These are phyloP conservation scores for Eunapius fragilis DNA, from an alignment of 37 sponge, comb jelly and placozoan genomes.

Conservation along the genomic window DNA sequence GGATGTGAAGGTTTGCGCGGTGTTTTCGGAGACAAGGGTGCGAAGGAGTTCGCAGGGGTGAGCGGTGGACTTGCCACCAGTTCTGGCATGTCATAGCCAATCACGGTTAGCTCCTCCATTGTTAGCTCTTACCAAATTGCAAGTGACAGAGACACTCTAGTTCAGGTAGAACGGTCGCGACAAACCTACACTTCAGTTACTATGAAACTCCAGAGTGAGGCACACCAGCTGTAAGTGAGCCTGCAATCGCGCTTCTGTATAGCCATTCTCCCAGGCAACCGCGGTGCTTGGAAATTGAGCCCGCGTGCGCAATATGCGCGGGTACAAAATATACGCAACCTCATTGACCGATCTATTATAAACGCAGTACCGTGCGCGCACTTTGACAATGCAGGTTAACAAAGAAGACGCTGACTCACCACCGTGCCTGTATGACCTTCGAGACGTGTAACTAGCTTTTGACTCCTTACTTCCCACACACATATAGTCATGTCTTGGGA, in stretches of 20 bases:
- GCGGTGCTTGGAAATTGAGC: no score
- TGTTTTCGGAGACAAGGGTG: not conserved
- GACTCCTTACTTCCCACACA: constrained; percentile 88
- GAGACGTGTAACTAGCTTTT: constrained; percentile 59
- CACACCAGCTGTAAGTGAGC: not conserved
- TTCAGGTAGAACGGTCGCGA: no score
- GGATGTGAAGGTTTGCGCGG: constrained; percentile 37
- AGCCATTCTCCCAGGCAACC: no score
- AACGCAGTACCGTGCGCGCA: no score
- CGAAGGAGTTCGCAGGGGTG: not conserved
- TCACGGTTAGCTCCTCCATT: not conserved
- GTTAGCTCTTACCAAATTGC: not conserved
- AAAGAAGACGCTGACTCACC: constrained; percentile 35
- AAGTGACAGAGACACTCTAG: not conserved
- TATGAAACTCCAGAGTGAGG: not conserved
- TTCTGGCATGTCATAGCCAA: not conserved
- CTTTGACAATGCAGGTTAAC: not conserved
- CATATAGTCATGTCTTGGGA: constrained; percentile 77
- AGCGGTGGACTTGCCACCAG: constrained; percentile 19
- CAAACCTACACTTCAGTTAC: not conserved
- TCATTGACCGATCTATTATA: not conserved
- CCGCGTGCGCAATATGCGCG: no score
- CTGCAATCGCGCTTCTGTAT: no score
- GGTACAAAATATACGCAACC: not conserved
- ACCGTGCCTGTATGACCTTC: constrained; percentile 74